Evolutionary conservation across 2,113 vertebrate species (phyloP).

Genomic region (Clarias macrocephalus): DNA sequence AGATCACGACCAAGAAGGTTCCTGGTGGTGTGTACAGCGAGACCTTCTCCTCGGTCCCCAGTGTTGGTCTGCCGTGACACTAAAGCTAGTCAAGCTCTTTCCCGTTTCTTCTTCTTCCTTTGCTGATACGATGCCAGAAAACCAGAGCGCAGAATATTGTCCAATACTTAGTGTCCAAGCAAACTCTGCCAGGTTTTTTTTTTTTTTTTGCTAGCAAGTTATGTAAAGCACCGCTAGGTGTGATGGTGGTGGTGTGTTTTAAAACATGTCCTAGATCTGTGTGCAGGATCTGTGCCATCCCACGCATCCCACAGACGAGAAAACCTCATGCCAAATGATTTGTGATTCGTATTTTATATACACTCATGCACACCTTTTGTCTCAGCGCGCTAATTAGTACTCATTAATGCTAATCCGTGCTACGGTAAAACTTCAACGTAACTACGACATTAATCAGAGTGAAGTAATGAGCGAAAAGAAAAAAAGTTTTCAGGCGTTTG

Average conservation of each 20-base stretch:
- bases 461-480: background rate
- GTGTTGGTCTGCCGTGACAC: background rate
- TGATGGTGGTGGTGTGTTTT: conserved; percentile 23
- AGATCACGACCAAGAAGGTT: background rate
- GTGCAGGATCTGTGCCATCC: conserved; percentile 13
- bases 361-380: too few relatives aligned
- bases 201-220: background rate
- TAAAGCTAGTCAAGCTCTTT: background rate
- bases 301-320: conserved; percentile 9
- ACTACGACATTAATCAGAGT: background rate
- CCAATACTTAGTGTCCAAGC: background rate
- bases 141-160: background rate
- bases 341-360: background rate
- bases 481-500: background rate
- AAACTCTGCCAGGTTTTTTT: conserved; percentile 9
- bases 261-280: conserved; percentile 7
- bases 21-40: background rate
- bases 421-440: background rate
- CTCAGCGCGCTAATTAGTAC: background rate
- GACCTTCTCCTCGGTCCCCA: too few relatives aligned
- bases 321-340: background rate
- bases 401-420: background rate
- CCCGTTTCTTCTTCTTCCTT: too few relatives aligned
- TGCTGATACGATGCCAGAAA: background rate
- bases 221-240: conserved; percentile 28